Evolutionary conservation across 2,888 invertebrate species (phyloP), one percentile per base, ranked within the genome.

Genomic region (Mesorhabditis belari): DNA sequence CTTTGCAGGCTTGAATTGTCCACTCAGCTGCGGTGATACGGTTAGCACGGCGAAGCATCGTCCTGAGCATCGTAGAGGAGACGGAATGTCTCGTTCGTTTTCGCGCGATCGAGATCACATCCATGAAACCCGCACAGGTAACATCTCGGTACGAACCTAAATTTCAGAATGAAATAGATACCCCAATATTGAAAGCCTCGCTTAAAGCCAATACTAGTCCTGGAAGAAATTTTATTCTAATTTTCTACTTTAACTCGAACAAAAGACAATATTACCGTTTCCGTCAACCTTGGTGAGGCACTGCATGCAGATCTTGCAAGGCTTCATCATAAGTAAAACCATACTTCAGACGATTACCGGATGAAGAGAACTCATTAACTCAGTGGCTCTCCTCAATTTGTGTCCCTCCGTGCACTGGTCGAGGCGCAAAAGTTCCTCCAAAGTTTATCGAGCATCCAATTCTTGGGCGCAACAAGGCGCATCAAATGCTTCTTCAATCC

Each of bases 401-500:
- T 99, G 98, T 64, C 98, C 96, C 96, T 63, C 98, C 98, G 72
- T 92, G 90, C 82, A 91, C 91, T 67, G 98, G 96, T 80, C 94
- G 89, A 69, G 96, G 96, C 75, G 98, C 96, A 83, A 79, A 79
- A 21, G 23, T 76, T 75, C 63, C 77, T 77, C 64, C 79, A 77
- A 65, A 80, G 71, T 62, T 98, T 99, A 87, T 95, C 96, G 87
- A 98, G 88, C 95, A 99, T 96, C 98, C 98, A 98, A 90, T 96
- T 92, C 85, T 94, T 95, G 12, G 98, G 98, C 64, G 98, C 98
- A 83, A 91, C 89, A 81, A 98, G 87, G 85, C 98, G 93, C 89
- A 99, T 98, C 87, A 99, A 87, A 86, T 96, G 96, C 87, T 96
- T 95, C 85, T 94, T 95, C 54, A 94, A 95, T 84, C 98, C 98